Evolutionary conservation across 1,140 invertebrate species (phyloP), one percentile per base, ranked within the genome.

Genomic region (Globodera ellingtonae): DNA sequence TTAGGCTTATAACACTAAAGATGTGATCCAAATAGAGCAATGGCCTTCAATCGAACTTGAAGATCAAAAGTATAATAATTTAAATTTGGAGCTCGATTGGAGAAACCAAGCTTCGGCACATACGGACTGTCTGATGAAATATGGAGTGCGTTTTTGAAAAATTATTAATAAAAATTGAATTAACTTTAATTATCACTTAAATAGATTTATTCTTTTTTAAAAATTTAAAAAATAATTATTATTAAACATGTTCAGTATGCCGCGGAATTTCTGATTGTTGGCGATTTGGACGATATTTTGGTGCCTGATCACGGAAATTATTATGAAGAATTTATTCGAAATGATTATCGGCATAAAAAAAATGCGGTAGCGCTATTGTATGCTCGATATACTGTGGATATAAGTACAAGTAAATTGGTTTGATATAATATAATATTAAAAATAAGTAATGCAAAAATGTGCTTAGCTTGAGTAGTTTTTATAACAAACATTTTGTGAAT

Each of bases 11-110:
- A 21, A 18, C 4, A 18, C 18, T 6, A 13, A 18, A 13, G 56
- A 62, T 6, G 5, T 18, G 13, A 13, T 62, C 15, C 56, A 62
- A 62, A 18, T 62, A 18, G 78, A 83, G 35, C 67, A 74, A n/a
- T 82, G 82, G 81, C n/a, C 56, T 15, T 56, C 48, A 62, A 46
- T 84, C 21, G 21, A 62, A 35, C 6, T 72, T 85, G 47, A 82
- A 74, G n/a, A n/a, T 24, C 24, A 9, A 86, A 6, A 10, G 73
- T n/a, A 70, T 72, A 83, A 81, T 15, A 79, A 88, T 65, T 83
- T 86, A 35, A 88, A 88, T 78, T 47, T 72, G 13, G 86, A 87
- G 67, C 69, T 87, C 3, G 86, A 88, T 21, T 87, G 85, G 81
- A 69, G 86, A 35, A 87, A 87, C 80, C 86, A 87, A 65, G 86